Conservation (phyloP, 2,888 invertebrate species). For the Dasysyrphus tricinctus region DNA sequence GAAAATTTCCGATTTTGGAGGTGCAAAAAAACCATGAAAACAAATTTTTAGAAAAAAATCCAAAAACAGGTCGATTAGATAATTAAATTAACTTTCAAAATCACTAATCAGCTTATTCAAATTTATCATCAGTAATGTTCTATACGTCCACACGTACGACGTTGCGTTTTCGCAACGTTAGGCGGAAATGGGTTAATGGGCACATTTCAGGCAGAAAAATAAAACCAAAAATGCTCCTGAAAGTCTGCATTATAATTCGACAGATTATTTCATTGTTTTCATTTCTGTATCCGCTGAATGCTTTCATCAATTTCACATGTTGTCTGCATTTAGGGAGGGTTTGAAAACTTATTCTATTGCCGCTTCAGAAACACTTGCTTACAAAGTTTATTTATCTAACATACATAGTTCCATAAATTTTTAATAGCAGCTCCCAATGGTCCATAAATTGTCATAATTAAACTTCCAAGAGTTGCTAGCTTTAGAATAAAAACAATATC, state of each 20-base stretch:
- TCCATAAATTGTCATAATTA: slow-evolving; percentile 76
- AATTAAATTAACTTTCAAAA: no score
- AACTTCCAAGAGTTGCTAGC: slow-evolving; percentile 61
- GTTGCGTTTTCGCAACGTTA: no score
- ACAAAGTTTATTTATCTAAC: neutral
- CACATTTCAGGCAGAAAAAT: no score
- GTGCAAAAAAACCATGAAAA: no score
- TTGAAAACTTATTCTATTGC: neutral
- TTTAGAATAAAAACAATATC: slow-evolving; percentile 74
- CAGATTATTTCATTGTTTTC: neutral
- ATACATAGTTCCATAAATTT: slow-evolving; percentile 69
- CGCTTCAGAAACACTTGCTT: neutral
- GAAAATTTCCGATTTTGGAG: no score
- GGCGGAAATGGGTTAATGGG: no score
- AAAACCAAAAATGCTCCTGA: neutral
- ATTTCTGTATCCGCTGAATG: neutral
- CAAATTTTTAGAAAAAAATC: no score
- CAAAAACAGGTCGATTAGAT: no score
- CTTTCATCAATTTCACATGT: neutral
- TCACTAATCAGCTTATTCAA: no score
- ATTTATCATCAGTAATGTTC: no score
- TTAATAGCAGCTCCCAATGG: slow-evolving; percentile 76
- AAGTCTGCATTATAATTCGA: neutral
- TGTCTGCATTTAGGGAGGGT: neutral
- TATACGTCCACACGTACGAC: no score